Evolutionary conservation across 23 tunicate species (phyloP).

Genomic region (Trididemnum nubilum): DNA sequence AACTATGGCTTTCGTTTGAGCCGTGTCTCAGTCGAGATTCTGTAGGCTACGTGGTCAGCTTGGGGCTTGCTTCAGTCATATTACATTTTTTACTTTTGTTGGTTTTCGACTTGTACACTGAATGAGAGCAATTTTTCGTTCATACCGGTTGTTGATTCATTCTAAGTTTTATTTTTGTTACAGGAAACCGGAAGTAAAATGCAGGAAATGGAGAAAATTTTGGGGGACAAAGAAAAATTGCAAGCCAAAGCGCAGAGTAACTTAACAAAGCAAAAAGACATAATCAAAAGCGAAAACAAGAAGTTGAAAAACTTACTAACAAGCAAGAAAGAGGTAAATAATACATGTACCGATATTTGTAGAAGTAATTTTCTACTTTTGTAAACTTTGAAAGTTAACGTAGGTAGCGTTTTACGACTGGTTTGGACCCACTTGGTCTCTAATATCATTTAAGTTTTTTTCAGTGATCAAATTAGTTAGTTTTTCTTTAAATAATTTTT

Average conservation of each 20-base stretch:
- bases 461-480: not conserved
- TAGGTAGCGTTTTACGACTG: not conserved
- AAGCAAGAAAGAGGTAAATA: conserved; percentile 65
- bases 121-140: no score
- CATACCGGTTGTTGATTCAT: no score
- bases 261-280: conserved; percentile 61
- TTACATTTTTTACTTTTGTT: no score
- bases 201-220: conserved; percentile 40
- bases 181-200: conserved; percentile 51
- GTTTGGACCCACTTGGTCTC: no score
- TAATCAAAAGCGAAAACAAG: conserved; percentile 70
- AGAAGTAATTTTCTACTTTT: not conserved
- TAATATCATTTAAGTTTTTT: no score
- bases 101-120: no score
- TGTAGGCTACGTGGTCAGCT: no score
- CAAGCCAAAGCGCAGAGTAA: conserved; percentile 84
- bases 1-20: no score
- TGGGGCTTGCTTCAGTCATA: no score
- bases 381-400: not conserved
- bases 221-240: conserved; percentile 69
- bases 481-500: no score
- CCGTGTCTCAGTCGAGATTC: no score
- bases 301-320: conserved; percentile 56
- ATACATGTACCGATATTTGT: not conserved
- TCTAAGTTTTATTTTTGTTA: not conserved